These are phyloP conservation scores for Anabacerthia variegaticeps DNA, from an alignment of 2,797 vertebrate genomes.

Conservation along the genomic window DNA sequence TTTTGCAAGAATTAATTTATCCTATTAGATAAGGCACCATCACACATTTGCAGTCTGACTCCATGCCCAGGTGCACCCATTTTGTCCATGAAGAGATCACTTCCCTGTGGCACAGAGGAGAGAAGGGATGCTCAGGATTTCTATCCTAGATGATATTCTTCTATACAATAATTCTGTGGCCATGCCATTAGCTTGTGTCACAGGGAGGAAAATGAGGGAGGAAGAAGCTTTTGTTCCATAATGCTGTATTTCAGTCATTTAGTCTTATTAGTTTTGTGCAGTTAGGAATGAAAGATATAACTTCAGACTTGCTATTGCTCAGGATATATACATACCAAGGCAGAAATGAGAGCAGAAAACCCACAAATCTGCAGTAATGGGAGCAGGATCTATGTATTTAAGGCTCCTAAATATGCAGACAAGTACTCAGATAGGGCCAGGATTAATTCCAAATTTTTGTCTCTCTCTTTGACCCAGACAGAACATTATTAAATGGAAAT, in stretches of 20 bases:
- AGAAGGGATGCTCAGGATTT: not conserved
- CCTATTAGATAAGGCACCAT: not conserved
- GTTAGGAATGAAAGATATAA: not conserved
- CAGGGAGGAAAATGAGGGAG: slow-evolving; percentile 4
- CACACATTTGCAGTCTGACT: not conserved
- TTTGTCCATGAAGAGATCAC: not conserved
- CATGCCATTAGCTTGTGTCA: not conserved
- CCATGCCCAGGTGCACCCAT: not conserved
- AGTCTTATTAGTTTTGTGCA: not conserved
- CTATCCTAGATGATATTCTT: not conserved
- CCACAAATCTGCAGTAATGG: not conserved
- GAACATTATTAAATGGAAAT: not conserved
- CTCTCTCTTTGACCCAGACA: not conserved
- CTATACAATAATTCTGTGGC: not conserved
- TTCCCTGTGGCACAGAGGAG: not conserved
- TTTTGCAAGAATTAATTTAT: slow-evolving; percentile 1
- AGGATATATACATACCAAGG: not conserved
- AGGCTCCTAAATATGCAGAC: not conserved
- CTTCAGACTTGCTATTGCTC: not conserved
- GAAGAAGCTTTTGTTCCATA: slow-evolving; percentile 4
- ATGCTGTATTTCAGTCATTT: not conserved
- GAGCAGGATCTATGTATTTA: not conserved
- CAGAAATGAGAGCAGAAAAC: not conserved
- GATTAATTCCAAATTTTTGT: not conserved
- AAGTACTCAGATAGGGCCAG: not conserved